Percentiles rank a stretch among this genome's conserved stretches.
phyloP scores from a whole-genome alignment of 2,888 invertebrate species.

The Stomorhina lunata region DNA sequence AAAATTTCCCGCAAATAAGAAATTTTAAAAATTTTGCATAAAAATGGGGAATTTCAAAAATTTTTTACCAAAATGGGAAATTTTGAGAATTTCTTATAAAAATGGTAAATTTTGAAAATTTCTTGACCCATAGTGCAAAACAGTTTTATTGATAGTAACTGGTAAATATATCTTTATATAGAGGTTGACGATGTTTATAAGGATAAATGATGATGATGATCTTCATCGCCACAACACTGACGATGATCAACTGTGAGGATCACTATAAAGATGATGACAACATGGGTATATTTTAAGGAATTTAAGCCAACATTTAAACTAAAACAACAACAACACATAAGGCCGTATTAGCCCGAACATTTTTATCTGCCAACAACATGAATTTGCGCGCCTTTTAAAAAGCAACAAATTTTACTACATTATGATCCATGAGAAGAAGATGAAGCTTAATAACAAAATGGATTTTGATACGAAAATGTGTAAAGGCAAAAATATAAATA shows the following conservation, averaged over 20 bases:
- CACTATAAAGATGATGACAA: conserved; percentile 59
- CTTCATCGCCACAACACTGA: conserved; percentile 19
- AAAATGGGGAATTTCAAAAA: too few relatives aligned
- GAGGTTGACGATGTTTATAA: conserved; percentile 24
- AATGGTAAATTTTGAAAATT: neutral
- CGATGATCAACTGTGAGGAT: conserved; percentile 53
- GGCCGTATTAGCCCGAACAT: conserved; percentile 25
- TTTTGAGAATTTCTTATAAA: too few relatives aligned
- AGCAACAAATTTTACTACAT: conserved; percentile 60
- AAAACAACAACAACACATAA: conserved; percentile 16
- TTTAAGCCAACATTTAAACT: conserved; percentile 36
- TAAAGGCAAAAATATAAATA: conserved; percentile 21
- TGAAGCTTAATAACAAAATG: conserved; percentile 50
- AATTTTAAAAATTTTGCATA: too few relatives aligned
- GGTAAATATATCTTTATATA: conserved; percentile 8
- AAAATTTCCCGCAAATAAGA: too few relatives aligned
- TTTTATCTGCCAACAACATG: conserved; percentile 47
- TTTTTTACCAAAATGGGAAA: too few relatives aligned
- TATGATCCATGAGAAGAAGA: conserved; percentile 57
- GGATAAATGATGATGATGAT: conserved; percentile 49
- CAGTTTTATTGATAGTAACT: neutral
- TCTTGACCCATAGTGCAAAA: conserved; percentile 11
- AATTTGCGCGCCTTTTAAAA: conserved; percentile 67
- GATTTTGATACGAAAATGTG: conserved; percentile 48
- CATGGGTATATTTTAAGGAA: conserved; percentile 54